Conservation (phyloP, 2,797 vertebrate genomes). For the Epinephelus coioides region DNA sequence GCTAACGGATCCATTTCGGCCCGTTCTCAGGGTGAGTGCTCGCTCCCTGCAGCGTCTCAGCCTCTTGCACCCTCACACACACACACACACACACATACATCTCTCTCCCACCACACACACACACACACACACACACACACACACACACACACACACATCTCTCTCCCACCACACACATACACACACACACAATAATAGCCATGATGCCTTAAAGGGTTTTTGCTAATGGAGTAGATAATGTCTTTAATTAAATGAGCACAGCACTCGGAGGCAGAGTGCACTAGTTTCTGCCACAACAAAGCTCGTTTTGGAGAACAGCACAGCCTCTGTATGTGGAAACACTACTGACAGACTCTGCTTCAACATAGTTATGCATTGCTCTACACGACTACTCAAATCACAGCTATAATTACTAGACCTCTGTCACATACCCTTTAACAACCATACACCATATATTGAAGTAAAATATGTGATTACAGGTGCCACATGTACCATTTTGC, state of each 20-base stretch:
- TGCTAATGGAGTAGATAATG: slow-evolving; percentile 54
- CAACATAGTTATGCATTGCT: neutral
- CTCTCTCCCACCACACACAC: slow-evolving; percentile 43
- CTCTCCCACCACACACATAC: neutral
- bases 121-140: slow-evolving; percentile 62
- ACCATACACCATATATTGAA: neutral
- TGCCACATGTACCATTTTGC: neutral
- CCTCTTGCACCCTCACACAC: slow-evolving; percentile 57
- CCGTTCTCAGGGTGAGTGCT: slow-evolving; percentile 95
- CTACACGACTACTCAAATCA: neutral
- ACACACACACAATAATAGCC: slow-evolving; percentile 54
- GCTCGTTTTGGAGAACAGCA: slow-evolving; percentile 5
- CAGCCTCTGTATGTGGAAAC: neutral
- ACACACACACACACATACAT: slow-evolving; percentile 61
- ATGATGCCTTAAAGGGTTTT: slow-evolving; percentile 58
- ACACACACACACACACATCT: slow-evolving; percentile 59
- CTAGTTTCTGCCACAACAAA: slow-evolving; percentile 2
- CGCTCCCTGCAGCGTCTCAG: slow-evolving; percentile 63
- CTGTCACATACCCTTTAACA: neutral
- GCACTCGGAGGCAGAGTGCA: slow-evolving; percentile 32
- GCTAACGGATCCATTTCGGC: slow-evolving; percentile 98
- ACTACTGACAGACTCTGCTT: neutral
- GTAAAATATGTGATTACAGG: neutral
- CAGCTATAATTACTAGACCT: neutral
- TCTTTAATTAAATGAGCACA: slow-evolving; percentile 68